A percentile compares a stretch with the other conserved stretches of the same genome.
These are phyloP conservation scores for Brenthis ino DNA, from an alignment of 2,888 invertebrate species.

Conservation along the genomic window DNA sequence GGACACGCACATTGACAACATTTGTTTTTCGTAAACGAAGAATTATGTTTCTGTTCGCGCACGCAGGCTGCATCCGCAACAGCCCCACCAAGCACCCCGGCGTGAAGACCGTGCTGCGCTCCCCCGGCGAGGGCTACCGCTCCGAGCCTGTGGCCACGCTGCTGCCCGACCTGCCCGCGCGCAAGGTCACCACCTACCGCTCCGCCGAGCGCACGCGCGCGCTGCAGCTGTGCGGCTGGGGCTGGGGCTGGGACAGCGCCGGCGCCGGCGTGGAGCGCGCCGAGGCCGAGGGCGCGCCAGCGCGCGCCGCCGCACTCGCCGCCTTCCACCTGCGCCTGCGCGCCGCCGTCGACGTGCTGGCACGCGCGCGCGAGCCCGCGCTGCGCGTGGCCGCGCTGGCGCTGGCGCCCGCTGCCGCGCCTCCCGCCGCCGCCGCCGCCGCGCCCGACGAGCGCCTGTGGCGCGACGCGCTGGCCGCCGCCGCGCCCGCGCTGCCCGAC, in stretches of 20 bases:
- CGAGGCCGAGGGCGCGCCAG: conserved; percentile 87
- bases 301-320: conserved; percentile 94
- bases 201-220: conserved; percentile 88
- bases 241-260: conserved; percentile 87
- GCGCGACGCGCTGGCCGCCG: conserved; percentile 48
- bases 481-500: conserved; percentile 86
- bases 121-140: conserved; percentile 72
- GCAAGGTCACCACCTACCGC: conserved; percentile 64
- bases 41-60: neutral
- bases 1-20: no score
- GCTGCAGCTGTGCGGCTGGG: conserved; percentile 94
- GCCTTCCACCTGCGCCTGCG: conserved; percentile 94
- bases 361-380: conserved; percentile 81
- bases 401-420: conserved; percentile 88
- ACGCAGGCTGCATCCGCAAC: conserved; percentile 77
- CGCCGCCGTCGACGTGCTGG: conserved; percentile 92
- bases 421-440: conserved; percentile 90
- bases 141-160: conserved; percentile 84
- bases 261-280: conserved; percentile 81
- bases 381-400: conserved; percentile 81
- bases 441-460: conserved; percentile 68
- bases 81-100: conserved; percentile 84
- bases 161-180: conserved; percentile 85
- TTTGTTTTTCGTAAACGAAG: neutral
- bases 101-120: conserved; percentile 81